Evolutionary conservation across 2,113 vertebrate species (phyloP).

Genomic region (Cyanocitta stelleri): DNA sequence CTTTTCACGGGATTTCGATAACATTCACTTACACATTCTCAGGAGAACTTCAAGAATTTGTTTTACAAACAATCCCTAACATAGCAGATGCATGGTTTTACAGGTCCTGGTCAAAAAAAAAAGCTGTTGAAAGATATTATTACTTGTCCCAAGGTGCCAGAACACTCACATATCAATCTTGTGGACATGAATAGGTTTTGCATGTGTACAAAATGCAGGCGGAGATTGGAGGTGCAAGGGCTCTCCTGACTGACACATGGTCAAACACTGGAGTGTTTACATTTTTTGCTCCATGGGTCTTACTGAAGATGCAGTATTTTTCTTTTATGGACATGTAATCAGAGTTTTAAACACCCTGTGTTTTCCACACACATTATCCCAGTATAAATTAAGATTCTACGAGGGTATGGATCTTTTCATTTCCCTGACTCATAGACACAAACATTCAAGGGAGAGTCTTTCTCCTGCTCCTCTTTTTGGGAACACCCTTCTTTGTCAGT

Average conservation of each 20-base stretch:
- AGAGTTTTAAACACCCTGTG: not conserved
- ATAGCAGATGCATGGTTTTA: not conserved
- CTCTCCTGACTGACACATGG: not conserved
- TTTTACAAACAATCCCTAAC: not conserved
- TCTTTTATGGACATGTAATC: not conserved
- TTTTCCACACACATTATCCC: not conserved
- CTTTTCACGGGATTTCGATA: not conserved
- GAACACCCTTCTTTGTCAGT: not conserved
- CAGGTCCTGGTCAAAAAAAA: not conserved
- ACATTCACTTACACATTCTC: not conserved
- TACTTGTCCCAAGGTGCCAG: not conserved
- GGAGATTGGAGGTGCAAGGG: not conserved
- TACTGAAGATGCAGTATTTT: not conserved
- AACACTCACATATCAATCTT: not conserved
- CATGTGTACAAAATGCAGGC: not conserved
- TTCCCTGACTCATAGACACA: not conserved
- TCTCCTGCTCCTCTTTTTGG: not conserved
- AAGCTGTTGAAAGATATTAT: not conserved
- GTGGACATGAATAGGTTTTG: not conserved
- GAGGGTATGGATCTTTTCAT: not conserved
- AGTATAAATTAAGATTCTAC: not conserved
- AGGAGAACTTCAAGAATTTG: conserved; percentile 2
- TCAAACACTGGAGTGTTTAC: not conserved
- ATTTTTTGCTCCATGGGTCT: accelerated
- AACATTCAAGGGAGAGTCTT: not conserved